These are phyloP conservation scores for Eriocheir sinensis DNA, from an alignment of 1,140 invertebrate genomes.

Conservation along the genomic window DNA sequence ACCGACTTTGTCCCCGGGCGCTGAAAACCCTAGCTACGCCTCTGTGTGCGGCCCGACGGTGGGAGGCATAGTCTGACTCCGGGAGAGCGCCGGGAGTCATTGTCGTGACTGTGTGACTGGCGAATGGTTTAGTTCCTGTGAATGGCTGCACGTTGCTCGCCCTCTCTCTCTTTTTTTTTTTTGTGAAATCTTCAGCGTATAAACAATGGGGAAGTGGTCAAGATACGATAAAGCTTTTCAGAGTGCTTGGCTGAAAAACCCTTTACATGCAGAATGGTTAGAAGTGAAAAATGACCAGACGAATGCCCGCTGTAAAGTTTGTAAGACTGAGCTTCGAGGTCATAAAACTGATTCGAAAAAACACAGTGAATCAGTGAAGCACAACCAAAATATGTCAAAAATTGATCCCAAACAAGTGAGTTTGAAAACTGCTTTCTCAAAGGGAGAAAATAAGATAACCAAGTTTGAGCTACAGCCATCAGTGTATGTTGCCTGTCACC, in stretches of 20 bases:
- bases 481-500: constrained; percentile 43
- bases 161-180: background rate
- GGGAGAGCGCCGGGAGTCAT: too few relatives aligned
- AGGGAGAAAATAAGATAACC: constrained; percentile 38
- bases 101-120: background rate
- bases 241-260: background rate
- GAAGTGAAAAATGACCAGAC: background rate
- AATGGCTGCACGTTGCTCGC: background rate
- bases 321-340: constrained; percentile 43
- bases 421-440: constrained; percentile 56
- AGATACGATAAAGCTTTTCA: constrained; percentile 55
- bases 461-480: constrained; percentile 41
- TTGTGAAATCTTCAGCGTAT: background rate
- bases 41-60: too few relatives aligned
- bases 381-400: constrained; percentile 35
- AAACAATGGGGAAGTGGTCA: constrained; percentile 26
- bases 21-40: too few relatives aligned
- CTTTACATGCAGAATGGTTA: constrained; percentile 13
- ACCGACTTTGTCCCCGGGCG: too few relatives aligned
- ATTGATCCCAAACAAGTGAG: constrained; percentile 43
- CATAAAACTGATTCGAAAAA: constrained; percentile 52
- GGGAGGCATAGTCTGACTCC: too few relatives aligned
- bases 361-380: constrained; percentile 45
- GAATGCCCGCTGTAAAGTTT: constrained; percentile 21
- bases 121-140: background rate